These are phyloP conservation scores for Thripadectes ignobilis DNA, from an alignment of 2,797 vertebrate species.

Conservation along the genomic window DNA sequence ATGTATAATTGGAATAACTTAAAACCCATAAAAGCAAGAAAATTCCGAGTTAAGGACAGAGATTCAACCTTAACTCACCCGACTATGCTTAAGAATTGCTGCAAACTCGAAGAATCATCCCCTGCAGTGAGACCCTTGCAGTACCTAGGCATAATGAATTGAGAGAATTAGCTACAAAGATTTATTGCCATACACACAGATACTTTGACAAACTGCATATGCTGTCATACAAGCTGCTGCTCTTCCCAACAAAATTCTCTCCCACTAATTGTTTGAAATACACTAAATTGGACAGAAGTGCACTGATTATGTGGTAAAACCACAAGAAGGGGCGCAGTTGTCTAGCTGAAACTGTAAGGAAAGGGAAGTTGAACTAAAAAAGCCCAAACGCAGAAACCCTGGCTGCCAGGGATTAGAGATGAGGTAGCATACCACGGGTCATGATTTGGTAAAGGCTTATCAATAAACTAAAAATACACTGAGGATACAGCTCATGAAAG, in stretches of 20 bases:
- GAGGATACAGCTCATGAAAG: neutral
- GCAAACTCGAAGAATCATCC: constrained; percentile 72
- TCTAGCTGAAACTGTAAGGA: neutral
- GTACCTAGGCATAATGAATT: constrained; percentile 76
- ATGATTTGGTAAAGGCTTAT: neutral
- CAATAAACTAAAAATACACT: neutral
- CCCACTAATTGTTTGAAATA: neutral
- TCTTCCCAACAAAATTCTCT: neutral
- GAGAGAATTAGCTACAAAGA: constrained; percentile 69
- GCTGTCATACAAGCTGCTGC: neutral
- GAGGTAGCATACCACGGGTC: neutral
- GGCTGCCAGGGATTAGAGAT: neutral
- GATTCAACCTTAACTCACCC: constrained; percentile 76
- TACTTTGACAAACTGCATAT: constrained; percentile 21
- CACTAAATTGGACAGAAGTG: neutral
- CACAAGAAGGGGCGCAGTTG: neutral
- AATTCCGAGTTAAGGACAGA: constrained; percentile 74
- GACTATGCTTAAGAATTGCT: constrained; percentile 74
- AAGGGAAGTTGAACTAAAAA: neutral
- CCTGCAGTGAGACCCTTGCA: constrained; percentile 74
- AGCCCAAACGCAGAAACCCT: neutral
- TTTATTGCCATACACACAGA: constrained; percentile 49
- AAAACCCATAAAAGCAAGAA: constrained; percentile 74
- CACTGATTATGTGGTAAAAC: neutral
- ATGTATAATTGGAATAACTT: constrained; percentile 50